A percentile compares a stretch with the other conserved stretches of the same genome.
These are phyloP conservation scores for Catharus ustulatus DNA, from an alignment of 2,797 vertebrate species.

Conservation along the genomic window DNA sequence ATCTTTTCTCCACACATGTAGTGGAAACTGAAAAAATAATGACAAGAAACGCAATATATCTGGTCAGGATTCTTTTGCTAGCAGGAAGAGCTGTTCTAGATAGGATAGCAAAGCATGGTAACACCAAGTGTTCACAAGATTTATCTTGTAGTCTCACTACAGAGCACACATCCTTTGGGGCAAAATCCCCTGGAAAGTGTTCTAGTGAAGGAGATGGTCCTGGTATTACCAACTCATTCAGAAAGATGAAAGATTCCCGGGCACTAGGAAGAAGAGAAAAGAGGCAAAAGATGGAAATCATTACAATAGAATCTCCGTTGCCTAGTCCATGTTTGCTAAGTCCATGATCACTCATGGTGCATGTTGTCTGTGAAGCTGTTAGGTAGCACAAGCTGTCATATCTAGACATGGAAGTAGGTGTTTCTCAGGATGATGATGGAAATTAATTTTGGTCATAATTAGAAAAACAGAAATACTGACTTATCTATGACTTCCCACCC, in stretches of 20 bases:
- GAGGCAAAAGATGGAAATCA: not conserved
- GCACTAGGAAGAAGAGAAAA: not conserved
- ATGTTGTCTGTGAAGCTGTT: not conserved
- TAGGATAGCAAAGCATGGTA: not conserved
- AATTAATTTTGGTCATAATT: not conserved
- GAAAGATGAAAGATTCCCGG: slow-evolving; percentile 12
- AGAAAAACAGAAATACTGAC: not conserved
- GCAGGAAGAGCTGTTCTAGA: not conserved
- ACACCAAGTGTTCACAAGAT: not conserved
- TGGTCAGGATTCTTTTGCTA: not conserved
- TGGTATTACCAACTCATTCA: slow-evolving; percentile 1
- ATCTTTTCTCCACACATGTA: not conserved
- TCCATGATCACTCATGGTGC: not conserved
- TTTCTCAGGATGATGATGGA: not conserved
- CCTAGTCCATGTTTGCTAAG: not conserved
- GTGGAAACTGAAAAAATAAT: not conserved
- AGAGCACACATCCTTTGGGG: not conserved
- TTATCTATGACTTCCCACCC: not conserved
- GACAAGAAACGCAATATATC: not conserved
- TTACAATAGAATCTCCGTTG: not conserved
- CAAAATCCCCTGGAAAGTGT: not conserved
- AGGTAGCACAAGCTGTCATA: not conserved
- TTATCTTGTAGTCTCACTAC: not conserved
- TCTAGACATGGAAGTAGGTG: not conserved
- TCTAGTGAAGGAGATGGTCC: not conserved